A percentile compares a stretch with the other conserved stretches of the same genome.
These are phyloP conservation scores for Pachyramphus minor DNA, from an alignment of 2,113 vertebrate genomes.

Conservation along the genomic window DNA sequence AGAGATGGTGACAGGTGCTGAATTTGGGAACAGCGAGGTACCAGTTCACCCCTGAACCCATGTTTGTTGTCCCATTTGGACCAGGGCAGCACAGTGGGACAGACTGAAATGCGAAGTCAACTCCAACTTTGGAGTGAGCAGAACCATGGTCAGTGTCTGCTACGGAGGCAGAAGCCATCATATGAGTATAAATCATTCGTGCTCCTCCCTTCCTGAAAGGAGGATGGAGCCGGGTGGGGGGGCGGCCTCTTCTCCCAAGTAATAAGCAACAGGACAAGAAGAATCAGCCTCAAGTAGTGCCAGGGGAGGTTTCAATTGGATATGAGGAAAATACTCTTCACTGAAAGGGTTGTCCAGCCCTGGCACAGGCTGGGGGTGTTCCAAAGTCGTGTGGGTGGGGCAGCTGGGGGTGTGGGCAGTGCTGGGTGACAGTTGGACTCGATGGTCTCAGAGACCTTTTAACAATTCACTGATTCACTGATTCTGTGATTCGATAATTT, in stretches of 20 bases:
- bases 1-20: not conserved
- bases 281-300: not conserved
- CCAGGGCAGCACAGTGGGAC: fast-evolving
- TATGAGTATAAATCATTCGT: fast-evolving
- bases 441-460: not conserved
- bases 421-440: fast-evolving
- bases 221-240: fast-evolving
- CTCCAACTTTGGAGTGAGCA: fast-evolving
- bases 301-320: fast-evolving
- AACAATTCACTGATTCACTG: not conserved
- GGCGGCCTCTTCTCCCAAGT: fast-evolving
- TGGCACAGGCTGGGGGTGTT: not conserved
- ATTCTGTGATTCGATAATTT: too few relatives aligned
- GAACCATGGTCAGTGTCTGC: not conserved
- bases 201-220: not conserved
- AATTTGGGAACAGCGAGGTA: not conserved
- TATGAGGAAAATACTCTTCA: fast-evolving
- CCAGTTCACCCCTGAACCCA: fast-evolving
- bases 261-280: too few relatives aligned
- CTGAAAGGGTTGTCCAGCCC: not conserved
- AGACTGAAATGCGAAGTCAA: not conserved
- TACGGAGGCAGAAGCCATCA: fast-evolving
- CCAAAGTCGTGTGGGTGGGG: fast-evolving
- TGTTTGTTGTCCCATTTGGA: fast-evolving
- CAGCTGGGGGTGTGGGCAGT: not conserved